A percentile compares a stretch with the other conserved stretches of the same genome.
Conservation (phyloP, 2,113 vertebrate species). For the Donacobius atricapilla region DNA sequence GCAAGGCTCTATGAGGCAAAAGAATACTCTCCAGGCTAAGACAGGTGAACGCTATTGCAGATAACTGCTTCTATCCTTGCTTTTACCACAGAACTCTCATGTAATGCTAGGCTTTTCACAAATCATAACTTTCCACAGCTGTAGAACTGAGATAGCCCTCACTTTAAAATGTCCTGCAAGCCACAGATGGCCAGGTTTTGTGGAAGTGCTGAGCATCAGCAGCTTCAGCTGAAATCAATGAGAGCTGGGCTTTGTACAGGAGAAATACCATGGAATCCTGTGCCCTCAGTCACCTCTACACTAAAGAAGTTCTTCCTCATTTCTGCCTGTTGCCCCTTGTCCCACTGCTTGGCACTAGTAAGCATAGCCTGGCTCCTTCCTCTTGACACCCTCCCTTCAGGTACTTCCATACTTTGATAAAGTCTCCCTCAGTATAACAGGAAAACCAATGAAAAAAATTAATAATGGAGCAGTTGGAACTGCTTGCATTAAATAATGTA, state of each 20-base stretch:
- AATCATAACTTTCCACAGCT: background rate
- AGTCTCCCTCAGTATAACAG: background rate
- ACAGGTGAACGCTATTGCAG: background rate
- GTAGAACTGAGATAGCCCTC: background rate
- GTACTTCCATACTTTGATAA: background rate
- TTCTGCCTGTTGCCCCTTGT: background rate
- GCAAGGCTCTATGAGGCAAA: background rate
- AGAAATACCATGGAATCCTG: background rate
- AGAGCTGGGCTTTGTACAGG: background rate
- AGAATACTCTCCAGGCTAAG: background rate
- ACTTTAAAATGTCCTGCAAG: background rate
- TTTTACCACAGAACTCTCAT: background rate
- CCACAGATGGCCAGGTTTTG: background rate
- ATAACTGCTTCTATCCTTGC: background rate
- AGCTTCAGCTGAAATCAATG: background rate
- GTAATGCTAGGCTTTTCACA: background rate
- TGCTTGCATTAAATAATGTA: background rate
- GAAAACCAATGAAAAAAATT: background rate
- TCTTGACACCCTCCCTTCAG: background rate
- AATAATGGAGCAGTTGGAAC: background rate
- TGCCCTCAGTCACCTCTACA: rapidly evolving
- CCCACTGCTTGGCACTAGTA: rapidly evolving
- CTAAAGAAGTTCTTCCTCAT: background rate
- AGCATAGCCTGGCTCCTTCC: background rate
- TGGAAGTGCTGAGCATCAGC: background rate